Base-by-base conservation (phyloP, 2,888 invertebrate genomes). In the Phaedon cochleariae region DNA sequence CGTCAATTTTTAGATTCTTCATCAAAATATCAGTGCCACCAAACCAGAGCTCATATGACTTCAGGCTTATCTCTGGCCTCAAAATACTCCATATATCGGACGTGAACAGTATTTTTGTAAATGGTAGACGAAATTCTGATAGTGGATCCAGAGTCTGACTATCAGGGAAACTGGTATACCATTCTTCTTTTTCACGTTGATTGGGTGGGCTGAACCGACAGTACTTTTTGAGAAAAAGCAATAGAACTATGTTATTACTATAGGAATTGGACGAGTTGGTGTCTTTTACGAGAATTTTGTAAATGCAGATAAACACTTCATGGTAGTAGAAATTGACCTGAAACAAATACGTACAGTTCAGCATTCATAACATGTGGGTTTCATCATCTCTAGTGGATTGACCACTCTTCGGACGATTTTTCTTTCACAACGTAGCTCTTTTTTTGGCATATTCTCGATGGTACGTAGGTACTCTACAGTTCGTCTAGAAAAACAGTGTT, bases 301-400 rank as follows among this genome's bases (percentile, higher is more conserved):
- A 74, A 48, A 87, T 81, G 17, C 84, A 83, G 21, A 83, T 74
- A 69, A 85, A 86, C 3, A 85, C 83, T 80, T 87, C 87, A 66
- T 87, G 86, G 68, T 86, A 80, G 74, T 87, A 87, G 68, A 84
- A 84, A 74, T 86, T 86, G 0, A 85, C 78, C 84, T 85, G 73
- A 62, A 72, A 66, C 12, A 22, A 15, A 4, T n/a, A 41, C 15
- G 4, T 41, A 41, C n/a, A n/a, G n/a, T n/a, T n/a, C n/a, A n/a
- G n/a, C n/a, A n/a, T n/a, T n/a, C n/a, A n/a, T n/a, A n/a, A n/a
- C n/a, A n/a, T n/a, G n/a, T n/a, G n/a, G n/a, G n/a, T n/a, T n/a
- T n/a, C n/a, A n/a, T n/a, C n/a, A n/a, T n/a, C n/a, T n/a, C n/a
- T n/a, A n/a, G n/a, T n/a, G n/a, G n/a, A n/a, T n/a, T n/a, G n/a